Evolutionary conservation across 2,888 invertebrate species (phyloP).

Genomic region (Crioceris asparagi): DNA sequence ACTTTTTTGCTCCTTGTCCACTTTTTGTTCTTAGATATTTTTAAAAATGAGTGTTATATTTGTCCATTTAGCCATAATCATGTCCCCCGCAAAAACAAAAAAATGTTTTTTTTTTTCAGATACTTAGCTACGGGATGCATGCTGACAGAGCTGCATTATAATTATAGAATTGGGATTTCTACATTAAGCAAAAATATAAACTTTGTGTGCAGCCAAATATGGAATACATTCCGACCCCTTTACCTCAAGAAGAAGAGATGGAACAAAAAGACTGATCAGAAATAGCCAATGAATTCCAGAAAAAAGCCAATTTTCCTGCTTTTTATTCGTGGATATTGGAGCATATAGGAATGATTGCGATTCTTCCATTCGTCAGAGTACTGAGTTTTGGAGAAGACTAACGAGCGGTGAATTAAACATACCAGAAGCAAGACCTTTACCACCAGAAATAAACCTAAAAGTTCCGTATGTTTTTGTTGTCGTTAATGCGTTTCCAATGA

Average conservation of each 20-base stretch:
- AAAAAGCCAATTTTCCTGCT: conserved; percentile 13
- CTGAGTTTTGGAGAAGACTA: conserved; percentile 11
- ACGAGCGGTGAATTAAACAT: conserved; percentile 10
- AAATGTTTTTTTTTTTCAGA: background rate
- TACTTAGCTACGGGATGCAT: background rate
- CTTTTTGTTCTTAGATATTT: conserved; percentile 6
- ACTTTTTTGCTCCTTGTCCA: conserved; percentile 9
- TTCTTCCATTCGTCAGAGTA: conserved; percentile 16
- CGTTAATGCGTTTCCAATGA: too few species aligned
- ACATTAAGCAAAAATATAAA: conserved; percentile 16
- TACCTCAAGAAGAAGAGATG: conserved; percentile 6
- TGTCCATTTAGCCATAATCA: conserved; percentile 1
- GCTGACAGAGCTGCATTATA: background rate
- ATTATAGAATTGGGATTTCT: conserved; percentile 18
- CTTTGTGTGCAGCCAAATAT: conserved; percentile 15
- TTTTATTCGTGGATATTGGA: background rate
- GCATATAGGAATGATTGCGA: conserved; percentile 15
- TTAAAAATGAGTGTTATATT: conserved; percentile 7
- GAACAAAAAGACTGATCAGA: background rate
- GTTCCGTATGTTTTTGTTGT: too few species aligned
- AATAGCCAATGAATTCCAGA: conserved; percentile 13
- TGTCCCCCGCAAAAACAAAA: background rate
- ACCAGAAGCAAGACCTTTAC: conserved; percentile 11
- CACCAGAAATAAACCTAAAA: too few species aligned
- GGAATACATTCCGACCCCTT: conserved; percentile 10